A percentile compares a stretch with the other conserved stretches of the same genome.
Conservation (phyloP, 2,888 invertebrate species). For the Meloe dianella region DNA sequence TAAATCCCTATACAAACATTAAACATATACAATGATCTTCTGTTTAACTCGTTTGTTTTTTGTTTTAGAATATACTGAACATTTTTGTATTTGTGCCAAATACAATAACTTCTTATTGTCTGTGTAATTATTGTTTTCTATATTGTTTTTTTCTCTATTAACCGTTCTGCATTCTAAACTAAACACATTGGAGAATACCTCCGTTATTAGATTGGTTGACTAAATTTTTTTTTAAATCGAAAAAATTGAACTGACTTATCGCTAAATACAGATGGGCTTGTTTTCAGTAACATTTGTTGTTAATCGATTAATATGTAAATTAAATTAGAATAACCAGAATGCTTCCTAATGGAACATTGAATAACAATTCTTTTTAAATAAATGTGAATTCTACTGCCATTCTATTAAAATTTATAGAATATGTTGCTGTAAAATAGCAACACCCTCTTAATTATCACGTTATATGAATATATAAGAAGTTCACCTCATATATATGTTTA, state of each 20-base stretch:
- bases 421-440: not conserved
- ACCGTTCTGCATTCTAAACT: not conserved
- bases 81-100: conserved; percentile 1
- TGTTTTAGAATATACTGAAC: not conserved
- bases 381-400: not conserved
- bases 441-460: not conserved
- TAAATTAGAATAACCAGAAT: not conserved
- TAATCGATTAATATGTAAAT: conserved; percentile 8
- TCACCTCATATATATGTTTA: no score
- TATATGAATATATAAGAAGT: not conserved
- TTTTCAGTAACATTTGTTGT: not conserved
- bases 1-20: conserved; percentile 6
- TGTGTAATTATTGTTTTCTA: not conserved
- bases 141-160: not conserved
- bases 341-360: not conserved
- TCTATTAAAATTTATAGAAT: not conserved
- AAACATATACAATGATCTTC: not conserved
- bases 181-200: not conserved
- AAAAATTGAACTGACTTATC: not conserved
- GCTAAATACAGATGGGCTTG: not conserved
- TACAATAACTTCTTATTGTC: conserved; percentile 7
- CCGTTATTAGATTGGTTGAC: not conserved
- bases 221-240: no score
- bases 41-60: not conserved
- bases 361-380: conserved; percentile 1